Base-by-base conservation (phyloP, 2,113 vertebrate species). In the Rhipidura dahli region DNA sequence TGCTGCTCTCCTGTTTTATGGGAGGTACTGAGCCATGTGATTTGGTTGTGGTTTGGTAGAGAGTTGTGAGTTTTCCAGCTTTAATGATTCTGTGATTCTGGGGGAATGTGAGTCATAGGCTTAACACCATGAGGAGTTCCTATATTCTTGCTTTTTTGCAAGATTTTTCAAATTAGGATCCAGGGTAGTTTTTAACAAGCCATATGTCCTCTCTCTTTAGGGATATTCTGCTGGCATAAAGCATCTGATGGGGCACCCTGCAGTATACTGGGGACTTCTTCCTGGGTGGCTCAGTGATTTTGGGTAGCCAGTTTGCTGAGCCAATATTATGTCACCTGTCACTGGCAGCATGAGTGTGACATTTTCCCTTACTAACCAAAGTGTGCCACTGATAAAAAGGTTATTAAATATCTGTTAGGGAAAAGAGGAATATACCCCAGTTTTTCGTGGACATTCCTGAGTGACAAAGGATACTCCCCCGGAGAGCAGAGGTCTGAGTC, bases 51-150 rank as follows among this genome's bases (percentile, higher is more conserved):
- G 20, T 50, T 84, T 64, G 19, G 27, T 63, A 13, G 40, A 56
- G 63, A 80, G 59, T 42, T 82, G n/a, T 20, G 80, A 65, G 53
- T 83, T 75, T 68, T 61, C 39, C 30, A 45, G 7, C 61, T 60
- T 51, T 3, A 53, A 13, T 68, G 18, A 44, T 66, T 64, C 9
- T 24, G 11, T 72, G 51, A 24, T 59, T 75, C 70, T 76, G 53
- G n/a, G 59, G 51, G 89, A 27, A 24, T 54, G 33, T 24, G 75
- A 87, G 26, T 89, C 73, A 70, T 2, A 26, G 31, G 5, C 20
- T 51, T 72, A n/a, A 33, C 0, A 0, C 61, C 2, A 0, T 24
- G 28, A 66, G 57, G 70, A 69, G 61, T 21, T 91, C 33, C 69
- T 63, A 0, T 59, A 18, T 50, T 77, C 33, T 63, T 30, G 15